Evolutionary conservation across 1,140 invertebrate species (phyloP), one percentile per base, ranked within the genome.

Genomic region (Drosophila sturtevanti): DNA sequence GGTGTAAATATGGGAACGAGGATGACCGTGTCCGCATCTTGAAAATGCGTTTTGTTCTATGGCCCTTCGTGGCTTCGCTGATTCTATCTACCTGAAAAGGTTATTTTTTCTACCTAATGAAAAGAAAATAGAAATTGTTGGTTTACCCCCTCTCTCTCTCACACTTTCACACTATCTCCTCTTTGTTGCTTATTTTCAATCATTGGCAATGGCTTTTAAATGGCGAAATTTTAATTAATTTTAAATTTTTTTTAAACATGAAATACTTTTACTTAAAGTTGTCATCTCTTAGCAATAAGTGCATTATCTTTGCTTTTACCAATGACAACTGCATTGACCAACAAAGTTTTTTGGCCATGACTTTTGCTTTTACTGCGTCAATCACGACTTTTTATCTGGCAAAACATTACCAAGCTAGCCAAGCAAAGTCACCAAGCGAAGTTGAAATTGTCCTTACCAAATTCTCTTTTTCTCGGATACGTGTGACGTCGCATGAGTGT

Each of bases 351-450:
- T 82, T 79, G 76, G 77, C 84, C 84, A 84, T 87, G 84, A 87
- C 84, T 87, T 87, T 89, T 87, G 84, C 84, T 87, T 89, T 87
- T 66, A 68, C 75, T 87, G 89, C 84, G 79, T 87, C 84, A 87
- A 87, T 87, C 84, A 87, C 84, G 67, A n/a, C 52, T 77, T 89
- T 87, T 87, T 89, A 87, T 89, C 84, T 87, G 68, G 52, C 73
- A 82, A 63, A 79, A 87, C 84, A 87, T 87, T 87, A 82, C 82
- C 66, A 60, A 79, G 82, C 71, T 64, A 79, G 56, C 68, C 52
- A 48, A 68, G 59, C 1, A 4, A 6, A 67, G 63, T 64, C 55
- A 52, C 68, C 63, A 62, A 76, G 82, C 79, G 79, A 77, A 68
- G 73, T 63, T 55, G 22, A 75, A 54, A 87, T 74, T 70, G 75